Base-by-base conservation (phyloP, 2,113 vertebrate species). In the Calidris pygmaea region DNA sequence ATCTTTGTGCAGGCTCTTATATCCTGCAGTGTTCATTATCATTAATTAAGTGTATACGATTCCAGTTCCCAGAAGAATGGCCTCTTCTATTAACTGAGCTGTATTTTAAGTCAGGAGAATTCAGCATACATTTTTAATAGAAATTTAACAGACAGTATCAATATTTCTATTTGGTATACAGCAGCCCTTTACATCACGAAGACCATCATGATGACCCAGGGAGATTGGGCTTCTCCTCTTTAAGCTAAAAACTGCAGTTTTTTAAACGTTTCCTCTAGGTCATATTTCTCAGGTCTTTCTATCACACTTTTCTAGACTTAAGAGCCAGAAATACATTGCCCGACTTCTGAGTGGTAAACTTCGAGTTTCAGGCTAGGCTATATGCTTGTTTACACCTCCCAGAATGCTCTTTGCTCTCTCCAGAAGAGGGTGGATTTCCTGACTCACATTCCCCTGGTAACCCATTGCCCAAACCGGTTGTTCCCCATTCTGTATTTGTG, bases 361-460 rank as follows among this genome's bases (percentile, higher is more conserved):
- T 47, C 4, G 50, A 67, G 41, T 92, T 81, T 77, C 70, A 48
- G 34, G 34, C 47, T 47, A 45, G 29, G 16, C 47, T 72, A 11
- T 48, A 22, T 15, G 24, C 45, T 76, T 88, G 67, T 83, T 95
- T 92, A 93, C 20, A 9, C 18, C 24, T 89, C 52, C 23, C 74
- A 56, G 6, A 7, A 34, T 1, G 5, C 21, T 56, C 53, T 79
- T 77, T 32, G 60, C 27, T 94, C 12, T 63, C 74, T 66, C 50
- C 92, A 93, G 32, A 92, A 72, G 12, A 72, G 79, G 55, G 63
- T 94, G 88, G 88, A 94, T 92, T 93, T 95, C 88, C 90, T 95
- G 90, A 94, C 79, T 93, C 90, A 90, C 80, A 70, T 56, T 91
- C 75, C 26, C 45, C 67, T 88, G 48, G 73, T 53, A 94, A 90